These are phyloP conservation scores for Columba livia DNA, from an alignment of 2,113 vertebrate genomes.

Conservation along the genomic window DNA sequence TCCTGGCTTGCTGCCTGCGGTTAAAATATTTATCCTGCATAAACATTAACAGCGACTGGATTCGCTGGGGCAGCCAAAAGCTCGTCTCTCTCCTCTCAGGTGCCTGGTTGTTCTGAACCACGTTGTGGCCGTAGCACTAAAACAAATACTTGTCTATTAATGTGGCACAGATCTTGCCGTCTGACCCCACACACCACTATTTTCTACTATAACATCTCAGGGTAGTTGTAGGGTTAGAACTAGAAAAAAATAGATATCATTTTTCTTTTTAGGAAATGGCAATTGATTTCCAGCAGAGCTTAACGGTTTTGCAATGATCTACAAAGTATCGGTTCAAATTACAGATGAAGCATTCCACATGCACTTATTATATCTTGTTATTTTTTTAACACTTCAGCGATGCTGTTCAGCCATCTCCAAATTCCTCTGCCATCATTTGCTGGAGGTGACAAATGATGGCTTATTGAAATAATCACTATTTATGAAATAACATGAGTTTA, in stretches of 20 bases:
- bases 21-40: background rate
- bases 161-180: background rate
- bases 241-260: background rate
- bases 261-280: background rate
- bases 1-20: background rate
- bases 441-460: background rate
- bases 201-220: background rate
- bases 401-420: background rate
- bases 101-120: background rate
- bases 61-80: background rate
- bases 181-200: too few relatives aligned
- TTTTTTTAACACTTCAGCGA: background rate
- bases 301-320: background rate
- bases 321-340: background rate
- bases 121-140: too few relatives aligned
- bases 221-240: background rate
- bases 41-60: background rate
- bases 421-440: background rate
- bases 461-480: background rate
- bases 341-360: background rate
- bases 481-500: background rate
- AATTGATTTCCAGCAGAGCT: background rate
- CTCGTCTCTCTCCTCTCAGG: background rate
- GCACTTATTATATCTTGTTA: accelerated
- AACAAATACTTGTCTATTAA: background rate